Evolutionary conservation across 2,797 vertebrate species (phyloP).

Genomic region (Manis pentadactyla): DNA sequence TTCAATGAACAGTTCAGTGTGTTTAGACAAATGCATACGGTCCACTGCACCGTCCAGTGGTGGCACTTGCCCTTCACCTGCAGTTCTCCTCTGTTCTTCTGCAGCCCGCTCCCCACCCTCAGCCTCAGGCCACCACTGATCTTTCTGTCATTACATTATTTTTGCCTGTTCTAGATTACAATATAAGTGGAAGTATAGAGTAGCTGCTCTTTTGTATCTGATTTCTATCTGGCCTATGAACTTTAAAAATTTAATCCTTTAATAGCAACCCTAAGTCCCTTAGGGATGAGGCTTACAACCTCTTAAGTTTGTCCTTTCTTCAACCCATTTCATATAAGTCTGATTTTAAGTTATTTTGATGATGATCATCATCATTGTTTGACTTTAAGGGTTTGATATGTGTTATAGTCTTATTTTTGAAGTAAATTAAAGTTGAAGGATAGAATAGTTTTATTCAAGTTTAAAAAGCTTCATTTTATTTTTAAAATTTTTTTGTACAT

Average conservation of each 20-base stretch:
- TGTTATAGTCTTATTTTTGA: conserved; percentile 43
- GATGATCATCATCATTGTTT: background rate
- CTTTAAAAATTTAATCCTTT: conserved; percentile 26
- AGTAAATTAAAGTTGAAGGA: conserved; percentile 5
- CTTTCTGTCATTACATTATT: background rate
- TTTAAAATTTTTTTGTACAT: conserved; percentile 34
- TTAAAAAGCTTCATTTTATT: conserved; percentile 40
- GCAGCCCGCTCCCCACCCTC: background rate
- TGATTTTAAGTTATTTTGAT: conserved; percentile 59
- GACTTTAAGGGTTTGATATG: background rate
- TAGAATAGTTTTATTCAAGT: conserved; percentile 51
- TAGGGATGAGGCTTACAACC: background rate
- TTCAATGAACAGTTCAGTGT: background rate
- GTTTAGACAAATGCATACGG: background rate
- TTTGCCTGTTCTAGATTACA: background rate
- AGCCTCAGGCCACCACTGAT: background rate
- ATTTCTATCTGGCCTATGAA: background rate
- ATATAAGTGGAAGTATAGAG: background rate
- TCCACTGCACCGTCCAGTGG: background rate
- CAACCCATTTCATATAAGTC: background rate
- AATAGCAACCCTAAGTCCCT: background rate
- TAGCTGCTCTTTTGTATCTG: background rate
- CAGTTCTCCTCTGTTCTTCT: background rate
- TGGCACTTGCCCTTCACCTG: background rate
- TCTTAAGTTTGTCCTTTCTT: conserved; percentile 42